phyloP scores from a whole-genome alignment of 2,797 vertebrate species.

The Acrossocheilus wenchowensis region DNA sequence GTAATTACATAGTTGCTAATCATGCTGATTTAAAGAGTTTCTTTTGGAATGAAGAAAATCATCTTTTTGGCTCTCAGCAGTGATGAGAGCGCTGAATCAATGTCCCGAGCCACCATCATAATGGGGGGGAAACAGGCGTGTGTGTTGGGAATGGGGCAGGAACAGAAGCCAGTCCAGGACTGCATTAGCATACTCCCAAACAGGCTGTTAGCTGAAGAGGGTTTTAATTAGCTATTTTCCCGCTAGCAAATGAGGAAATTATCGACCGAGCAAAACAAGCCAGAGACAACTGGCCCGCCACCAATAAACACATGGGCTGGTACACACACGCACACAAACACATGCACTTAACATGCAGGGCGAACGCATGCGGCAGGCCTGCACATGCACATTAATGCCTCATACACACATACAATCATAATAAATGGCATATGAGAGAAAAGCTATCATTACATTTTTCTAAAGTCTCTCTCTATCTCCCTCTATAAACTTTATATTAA shows the following conservation, averaged over 20 bases:
- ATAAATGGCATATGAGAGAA: constrained; percentile 65
- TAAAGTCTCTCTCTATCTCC: constrained; percentile 60
- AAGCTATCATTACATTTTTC: constrained; percentile 65
- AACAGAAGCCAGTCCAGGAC: constrained; percentile 88
- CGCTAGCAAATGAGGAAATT: constrained; percentile 97
- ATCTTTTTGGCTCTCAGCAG: constrained; percentile 72
- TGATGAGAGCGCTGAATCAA: constrained; percentile 79
- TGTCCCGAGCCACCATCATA: constrained; percentile 76
- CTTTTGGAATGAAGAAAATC: constrained; percentile 35
- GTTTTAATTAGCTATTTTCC: constrained; percentile 99
- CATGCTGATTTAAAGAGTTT: not conserved
- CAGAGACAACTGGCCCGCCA: constrained; percentile 86
- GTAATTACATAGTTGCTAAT: not conserved
- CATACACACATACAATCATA: constrained; percentile 61
- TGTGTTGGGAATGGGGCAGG: constrained; percentile 87
- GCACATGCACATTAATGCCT: constrained; percentile 65
- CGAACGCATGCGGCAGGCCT: constrained; percentile 56
- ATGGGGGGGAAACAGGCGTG: constrained; percentile 79
- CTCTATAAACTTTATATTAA: constrained; percentile 58
- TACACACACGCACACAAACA: constrained; percentile 48
- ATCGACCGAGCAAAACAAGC: constrained; percentile 94
- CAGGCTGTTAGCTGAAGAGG: constrained; percentile 99
- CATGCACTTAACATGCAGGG: constrained; percentile 65
- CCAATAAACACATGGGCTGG: constrained; percentile 71
- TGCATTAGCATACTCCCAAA: constrained; percentile 95